These are phyloP conservation scores for Agrochola circellaris DNA, from an alignment of 2,888 invertebrate species.

Conservation along the genomic window DNA sequence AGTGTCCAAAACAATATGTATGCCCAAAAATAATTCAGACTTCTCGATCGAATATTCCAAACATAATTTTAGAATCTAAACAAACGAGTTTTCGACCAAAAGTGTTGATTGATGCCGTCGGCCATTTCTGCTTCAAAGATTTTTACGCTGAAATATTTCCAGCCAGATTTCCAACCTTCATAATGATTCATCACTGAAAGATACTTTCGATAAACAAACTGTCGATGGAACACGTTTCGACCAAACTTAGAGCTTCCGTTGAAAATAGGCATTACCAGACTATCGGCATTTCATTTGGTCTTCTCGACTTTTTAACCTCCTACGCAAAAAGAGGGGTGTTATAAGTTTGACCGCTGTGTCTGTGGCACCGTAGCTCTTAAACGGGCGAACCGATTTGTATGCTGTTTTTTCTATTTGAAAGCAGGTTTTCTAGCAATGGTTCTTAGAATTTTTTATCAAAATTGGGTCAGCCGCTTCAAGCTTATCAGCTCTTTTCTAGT, in stretches of 20 bases:
- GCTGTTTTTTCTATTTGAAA: too few relatives aligned
- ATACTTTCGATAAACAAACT: constrained; percentile 38
- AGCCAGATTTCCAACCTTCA: constrained; percentile 13
- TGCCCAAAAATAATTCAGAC: background rate
- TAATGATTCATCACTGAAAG: constrained; percentile 28
- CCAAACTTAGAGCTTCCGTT: constrained; percentile 25
- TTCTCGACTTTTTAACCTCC: too few relatives aligned
- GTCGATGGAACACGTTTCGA: background rate
- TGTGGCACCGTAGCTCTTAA: too few relatives aligned
- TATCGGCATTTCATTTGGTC: background rate
- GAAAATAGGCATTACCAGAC: background rate
- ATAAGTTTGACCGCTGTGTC: too few relatives aligned
- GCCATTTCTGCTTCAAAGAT: constrained; percentile 1
- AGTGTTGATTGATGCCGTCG: constrained; percentile 32
- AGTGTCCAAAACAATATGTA: background rate
- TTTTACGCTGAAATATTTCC: constrained; percentile 9
- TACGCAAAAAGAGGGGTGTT: too few relatives aligned
- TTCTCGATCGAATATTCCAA: background rate
- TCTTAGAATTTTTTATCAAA: too few relatives aligned
- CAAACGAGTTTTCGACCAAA: constrained; percentile 4
- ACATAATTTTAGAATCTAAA: constrained; percentile 13
- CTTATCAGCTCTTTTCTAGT: too few relatives aligned
- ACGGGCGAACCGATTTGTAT: too few relatives aligned
- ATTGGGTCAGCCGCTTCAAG: too few relatives aligned
- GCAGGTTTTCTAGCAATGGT: too few relatives aligned